phyloP scores from a whole-genome alignment of 2,888 invertebrate species.

The Aporophyla nigra region DNA sequence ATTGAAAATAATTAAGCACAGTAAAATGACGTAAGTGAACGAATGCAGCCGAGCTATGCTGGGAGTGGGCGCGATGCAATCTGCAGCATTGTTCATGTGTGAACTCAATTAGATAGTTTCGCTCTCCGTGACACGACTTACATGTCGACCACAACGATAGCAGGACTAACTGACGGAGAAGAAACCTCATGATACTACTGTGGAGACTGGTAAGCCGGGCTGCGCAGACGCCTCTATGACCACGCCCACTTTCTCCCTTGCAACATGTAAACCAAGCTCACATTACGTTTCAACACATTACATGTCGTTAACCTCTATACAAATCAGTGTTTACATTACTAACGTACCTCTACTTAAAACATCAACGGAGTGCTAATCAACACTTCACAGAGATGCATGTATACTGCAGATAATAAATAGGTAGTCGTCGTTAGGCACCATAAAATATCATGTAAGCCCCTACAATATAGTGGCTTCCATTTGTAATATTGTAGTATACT shows the following conservation, averaged over 20 bases:
- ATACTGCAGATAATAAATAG: constrained; percentile 62
- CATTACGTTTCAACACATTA: constrained; percentile 71
- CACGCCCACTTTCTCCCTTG: constrained; percentile 74
- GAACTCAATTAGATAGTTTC: constrained; percentile 84
- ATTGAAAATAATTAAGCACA: constrained; percentile 51
- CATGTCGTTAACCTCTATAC: constrained; percentile 76
- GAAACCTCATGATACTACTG: constrained; percentile 59
- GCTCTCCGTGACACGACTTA: constrained; percentile 72
- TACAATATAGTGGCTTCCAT: constrained; percentile 2
- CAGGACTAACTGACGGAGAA: constrained; percentile 75
- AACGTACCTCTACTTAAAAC: constrained; percentile 68
- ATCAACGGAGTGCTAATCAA: constrained; percentile 72
- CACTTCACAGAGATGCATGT: constrained; percentile 68
- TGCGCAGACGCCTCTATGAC: constrained; percentile 58
- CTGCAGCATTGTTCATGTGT: constrained; percentile 82
- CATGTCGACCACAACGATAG: constrained; percentile 74
- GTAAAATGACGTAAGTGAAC: constrained; percentile 52
- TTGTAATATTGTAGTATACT: constrained; percentile 17
- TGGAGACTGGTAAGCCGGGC: constrained; percentile 28
- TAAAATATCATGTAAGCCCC: constrained; percentile 39
- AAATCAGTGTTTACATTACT: constrained; percentile 74
- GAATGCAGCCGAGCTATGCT: constrained; percentile 56
- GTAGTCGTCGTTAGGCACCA: constrained; percentile 33
- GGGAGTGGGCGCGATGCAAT: constrained; percentile 74
- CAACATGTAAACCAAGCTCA: constrained; percentile 71